Conservation (phyloP, 1,140 invertebrate genomes). For the Drosophila biarmipes region DNA sequence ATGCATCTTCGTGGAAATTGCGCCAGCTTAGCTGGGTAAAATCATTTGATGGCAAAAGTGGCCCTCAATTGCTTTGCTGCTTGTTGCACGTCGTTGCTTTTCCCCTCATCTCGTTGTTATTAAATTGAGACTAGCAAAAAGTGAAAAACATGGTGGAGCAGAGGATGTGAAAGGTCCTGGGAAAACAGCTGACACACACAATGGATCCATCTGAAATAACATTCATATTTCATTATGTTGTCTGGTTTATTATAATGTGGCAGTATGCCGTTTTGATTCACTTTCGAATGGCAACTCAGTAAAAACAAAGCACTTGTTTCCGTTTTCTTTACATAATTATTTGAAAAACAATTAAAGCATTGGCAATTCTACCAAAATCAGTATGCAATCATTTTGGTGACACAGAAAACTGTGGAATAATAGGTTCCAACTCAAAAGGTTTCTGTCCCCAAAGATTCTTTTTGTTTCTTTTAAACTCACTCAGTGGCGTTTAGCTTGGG, state of each 20-base stretch:
- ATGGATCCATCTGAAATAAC: slow-evolving; percentile 32
- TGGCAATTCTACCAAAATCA: too few relatives aligned
- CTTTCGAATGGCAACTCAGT: slow-evolving; percentile 1
- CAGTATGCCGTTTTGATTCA: slow-evolving; percentile 22
- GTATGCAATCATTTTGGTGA: too few relatives aligned
- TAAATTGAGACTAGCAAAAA: slow-evolving; percentile 55
- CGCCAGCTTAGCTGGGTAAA: slow-evolving; percentile 58
- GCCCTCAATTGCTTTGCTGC: slow-evolving; percentile 75
- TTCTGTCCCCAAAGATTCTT: too few relatives aligned
- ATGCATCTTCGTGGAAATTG: slow-evolving; percentile 61
- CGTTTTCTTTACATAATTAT: too few relatives aligned
- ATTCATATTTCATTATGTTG: slow-evolving; percentile 52
- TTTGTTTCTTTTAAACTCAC: too few relatives aligned
- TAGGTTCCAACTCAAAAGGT: too few relatives aligned
- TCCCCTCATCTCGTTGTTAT: slow-evolving; percentile 38
- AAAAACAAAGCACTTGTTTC: too few relatives aligned
- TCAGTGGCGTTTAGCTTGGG: too few relatives aligned
- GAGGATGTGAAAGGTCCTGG: slow-evolving; percentile 25
- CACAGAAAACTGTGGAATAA: too few relatives aligned
- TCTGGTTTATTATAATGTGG: slow-evolving; percentile 22
- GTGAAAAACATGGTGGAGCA: slow-evolving; percentile 14
- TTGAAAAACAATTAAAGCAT: too few relatives aligned
- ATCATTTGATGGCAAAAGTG: slow-evolving; percentile 79
- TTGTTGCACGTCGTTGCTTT: slow-evolving; percentile 38
- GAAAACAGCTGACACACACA: slow-evolving; percentile 23